A percentile compares a stretch with the other conserved stretches of the same genome.
phyloP scores from a whole-genome alignment of 2,888 invertebrate genomes.

The Ischnura elegans region DNA sequence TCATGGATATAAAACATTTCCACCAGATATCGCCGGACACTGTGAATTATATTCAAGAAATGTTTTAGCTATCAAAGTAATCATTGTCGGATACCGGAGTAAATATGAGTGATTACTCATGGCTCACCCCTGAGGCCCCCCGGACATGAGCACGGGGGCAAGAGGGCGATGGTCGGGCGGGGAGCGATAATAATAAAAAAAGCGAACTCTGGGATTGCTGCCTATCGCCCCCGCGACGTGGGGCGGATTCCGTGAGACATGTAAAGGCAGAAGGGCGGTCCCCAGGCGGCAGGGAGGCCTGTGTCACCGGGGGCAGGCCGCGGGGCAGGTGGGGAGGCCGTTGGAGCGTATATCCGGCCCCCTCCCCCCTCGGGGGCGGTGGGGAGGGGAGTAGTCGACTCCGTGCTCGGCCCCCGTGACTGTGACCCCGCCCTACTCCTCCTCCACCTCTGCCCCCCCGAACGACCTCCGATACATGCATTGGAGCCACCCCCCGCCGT shows the following conservation, averaged over 20 bases:
- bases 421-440: slow-evolving; percentile 70
- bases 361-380: slow-evolving; percentile 37
- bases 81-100: too few species aligned
- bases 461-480: slow-evolving; percentile 49
- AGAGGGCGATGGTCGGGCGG: too few species aligned
- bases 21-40: too few species aligned
- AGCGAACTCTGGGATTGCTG: too few species aligned
- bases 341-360: slow-evolving; percentile 68
- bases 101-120: too few species aligned
- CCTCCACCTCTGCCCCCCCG: slow-evolving; percentile 66
- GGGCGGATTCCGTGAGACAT: not conserved
- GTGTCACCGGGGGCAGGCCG: slow-evolving; percentile 24
- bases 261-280: not conserved
- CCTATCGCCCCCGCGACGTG: not conserved
- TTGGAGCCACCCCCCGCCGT: slow-evolving; percentile 45
- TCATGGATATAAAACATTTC: too few species aligned
- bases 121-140: too few species aligned
- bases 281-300: not conserved
- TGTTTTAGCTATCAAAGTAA: too few species aligned
- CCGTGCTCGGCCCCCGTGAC: slow-evolving; percentile 70
- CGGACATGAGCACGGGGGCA: too few species aligned
- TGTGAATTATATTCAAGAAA: too few species aligned
- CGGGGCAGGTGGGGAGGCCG: not conserved
- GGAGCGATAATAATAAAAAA: too few species aligned
- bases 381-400: slow-evolving; percentile 68